These are phyloP conservation scores for Nymphalis polychloros DNA, from an alignment of 2,888 invertebrate species.

Conservation along the genomic window DNA sequence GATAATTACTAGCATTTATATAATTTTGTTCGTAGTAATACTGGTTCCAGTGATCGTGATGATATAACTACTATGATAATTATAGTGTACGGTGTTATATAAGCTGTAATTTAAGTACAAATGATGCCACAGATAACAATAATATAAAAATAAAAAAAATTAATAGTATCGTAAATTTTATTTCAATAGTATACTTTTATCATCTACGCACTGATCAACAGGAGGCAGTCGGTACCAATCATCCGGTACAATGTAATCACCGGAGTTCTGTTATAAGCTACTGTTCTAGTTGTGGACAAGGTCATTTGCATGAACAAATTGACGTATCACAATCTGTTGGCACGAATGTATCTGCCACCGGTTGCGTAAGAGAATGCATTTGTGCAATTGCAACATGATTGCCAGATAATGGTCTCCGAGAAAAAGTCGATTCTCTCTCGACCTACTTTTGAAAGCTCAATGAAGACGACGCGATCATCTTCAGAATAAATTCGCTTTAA, in stretches of 20 bases:
- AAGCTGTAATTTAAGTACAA: slow-evolving; percentile 16
- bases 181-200: neutral
- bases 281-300: slow-evolving; percentile 38
- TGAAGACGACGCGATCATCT: slow-evolving; percentile 36
- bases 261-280: slow-evolving; percentile 33
- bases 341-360: slow-evolving; percentile 56
- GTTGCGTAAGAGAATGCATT: slow-evolving; percentile 61
- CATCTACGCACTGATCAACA: slow-evolving; percentile 14
- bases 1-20: neutral
- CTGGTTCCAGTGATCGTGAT: neutral
- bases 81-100: slow-evolving; percentile 23
- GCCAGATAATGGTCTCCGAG: slow-evolving; percentile 54
- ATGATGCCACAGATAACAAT: slow-evolving; percentile 20
- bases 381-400: slow-evolving; percentile 58
- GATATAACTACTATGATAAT: slow-evolving; percentile 25
- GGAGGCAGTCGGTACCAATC: slow-evolving; percentile 17
- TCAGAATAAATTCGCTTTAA: slow-evolving; percentile 8
- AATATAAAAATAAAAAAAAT: neutral
- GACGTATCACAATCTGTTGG: slow-evolving; percentile 41
- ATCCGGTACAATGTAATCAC: slow-evolving; percentile 22
- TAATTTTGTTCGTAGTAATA: slow-evolving; percentile 1
- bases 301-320: slow-evolving; percentile 44
- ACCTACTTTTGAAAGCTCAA: slow-evolving; percentile 59
- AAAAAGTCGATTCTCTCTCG: slow-evolving; percentile 44
- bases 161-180: slow-evolving; percentile 1